Evolutionary conservation across 2,113 vertebrate genomes (phyloP).

Genomic region (Chaetops frenatus): DNA sequence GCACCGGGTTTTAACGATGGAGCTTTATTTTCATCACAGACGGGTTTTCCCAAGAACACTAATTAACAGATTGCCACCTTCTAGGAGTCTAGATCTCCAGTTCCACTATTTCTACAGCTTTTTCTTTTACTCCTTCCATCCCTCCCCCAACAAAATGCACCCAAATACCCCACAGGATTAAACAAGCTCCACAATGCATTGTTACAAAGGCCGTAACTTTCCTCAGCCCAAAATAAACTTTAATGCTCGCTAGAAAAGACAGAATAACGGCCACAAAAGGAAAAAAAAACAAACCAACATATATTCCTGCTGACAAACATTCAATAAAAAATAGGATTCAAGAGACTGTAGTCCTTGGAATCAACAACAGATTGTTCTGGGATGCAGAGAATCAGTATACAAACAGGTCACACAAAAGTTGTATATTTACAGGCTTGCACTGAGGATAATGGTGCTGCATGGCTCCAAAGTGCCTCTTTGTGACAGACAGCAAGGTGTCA

Average conservation of each 20-base stretch:
- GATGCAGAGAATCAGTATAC: neutral
- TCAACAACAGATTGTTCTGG: neutral
- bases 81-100: conserved; percentile 21
- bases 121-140: neutral
- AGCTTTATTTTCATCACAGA: conserved; percentile 56
- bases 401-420: neutral
- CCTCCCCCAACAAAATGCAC: conserved; percentile 20
- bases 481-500: neutral
- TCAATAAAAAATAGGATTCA: neutral
- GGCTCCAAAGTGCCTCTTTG: neutral
- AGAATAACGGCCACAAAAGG: neutral
- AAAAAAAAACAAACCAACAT: neutral
- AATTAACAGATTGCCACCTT: conserved; percentile 54
- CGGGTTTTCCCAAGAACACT: conserved; percentile 65
- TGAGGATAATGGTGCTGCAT: neutral
- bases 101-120: conserved; percentile 34
- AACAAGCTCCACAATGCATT: neutral
- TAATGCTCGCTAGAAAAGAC: neutral
- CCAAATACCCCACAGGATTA: conserved; percentile 42
- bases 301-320: neutral
- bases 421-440: neutral
- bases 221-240: neutral
- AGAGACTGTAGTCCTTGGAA: neutral
- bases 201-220: conserved; percentile 10
- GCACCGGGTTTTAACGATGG: conserved; percentile 52